A percentile compares a stretch with the other conserved stretches of the same genome.
Evolutionary conservation across 2,797 vertebrate genomes (phyloP).

Genomic region (Anolis apletophallus): DNA sequence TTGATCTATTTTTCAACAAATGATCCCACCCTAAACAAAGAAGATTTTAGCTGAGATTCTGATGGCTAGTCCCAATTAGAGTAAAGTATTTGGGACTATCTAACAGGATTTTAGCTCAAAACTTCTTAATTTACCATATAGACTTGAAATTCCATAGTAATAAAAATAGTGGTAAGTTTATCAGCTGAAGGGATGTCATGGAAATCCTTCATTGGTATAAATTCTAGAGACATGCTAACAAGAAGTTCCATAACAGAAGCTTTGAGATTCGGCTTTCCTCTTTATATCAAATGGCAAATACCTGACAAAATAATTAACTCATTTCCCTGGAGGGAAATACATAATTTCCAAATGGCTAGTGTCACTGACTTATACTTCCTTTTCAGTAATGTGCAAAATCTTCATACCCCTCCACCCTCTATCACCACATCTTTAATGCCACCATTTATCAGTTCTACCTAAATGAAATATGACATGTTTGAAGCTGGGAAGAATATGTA

Average conservation of each 20-base stretch:
- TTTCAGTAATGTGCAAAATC: neutral
- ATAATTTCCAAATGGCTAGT: neutral
- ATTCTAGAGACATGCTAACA: neutral
- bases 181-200: neutral
- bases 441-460: neutral
- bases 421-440: neutral
- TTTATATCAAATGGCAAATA: neutral
- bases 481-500: conserved; percentile 13
- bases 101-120: neutral
- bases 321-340: neutral
- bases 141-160: neutral
- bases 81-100: too few relatives aligned
- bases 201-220: neutral
- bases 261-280: neutral
- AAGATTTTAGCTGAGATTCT: too few relatives aligned
- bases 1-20: too few relatives aligned
- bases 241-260: neutral
- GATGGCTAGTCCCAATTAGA: too few relatives aligned
- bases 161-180: neutral
- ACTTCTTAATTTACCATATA: neutral
- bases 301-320: neutral
- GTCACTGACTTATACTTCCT: neutral
- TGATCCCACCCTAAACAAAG: too few relatives aligned
- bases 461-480: neutral
- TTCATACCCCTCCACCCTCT: neutral